phyloP scores from a whole-genome alignment of 2,888 invertebrate species.

The Stratiomys singularior region DNA sequence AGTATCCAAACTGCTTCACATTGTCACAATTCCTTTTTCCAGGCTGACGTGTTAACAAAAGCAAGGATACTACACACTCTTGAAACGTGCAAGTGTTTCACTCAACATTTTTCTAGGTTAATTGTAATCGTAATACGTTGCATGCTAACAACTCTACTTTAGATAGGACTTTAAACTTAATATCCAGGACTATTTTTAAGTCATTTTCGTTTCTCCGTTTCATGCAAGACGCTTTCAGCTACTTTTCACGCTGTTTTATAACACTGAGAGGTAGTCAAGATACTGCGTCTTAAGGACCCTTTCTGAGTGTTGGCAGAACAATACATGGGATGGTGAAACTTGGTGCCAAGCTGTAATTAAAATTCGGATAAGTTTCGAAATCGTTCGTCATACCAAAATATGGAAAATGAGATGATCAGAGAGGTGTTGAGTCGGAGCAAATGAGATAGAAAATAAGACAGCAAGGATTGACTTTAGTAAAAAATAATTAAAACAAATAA shows the following conservation, averaged over 20 bases:
- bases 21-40: background rate
- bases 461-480: too few relatives aligned
- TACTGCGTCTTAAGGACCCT: too few relatives aligned
- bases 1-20: too few relatives aligned
- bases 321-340: background rate
- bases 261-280: too few relatives aligned
- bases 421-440: too few relatives aligned
- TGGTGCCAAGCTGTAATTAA: conserved; percentile 17
- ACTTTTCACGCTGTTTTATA: too few relatives aligned
- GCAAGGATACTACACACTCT: background rate
- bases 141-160: background rate
- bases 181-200: background rate
- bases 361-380: background rate
- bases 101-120: conserved; percentile 17
- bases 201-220: too few relatives aligned
- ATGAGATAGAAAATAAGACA: background rate
- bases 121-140: conserved; percentile 11
- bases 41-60: background rate
- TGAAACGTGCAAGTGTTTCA: conserved; percentile 3
- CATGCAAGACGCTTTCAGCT: too few relatives aligned
- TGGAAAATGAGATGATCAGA: too few relatives aligned
- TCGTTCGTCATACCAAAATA: background rate
- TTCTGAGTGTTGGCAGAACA: too few relatives aligned
- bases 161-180: background rate
- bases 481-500: too few relatives aligned